phyloP scores from a whole-genome alignment of 1,140 invertebrate genomes.

The Odontomachus brunneus region DNA sequence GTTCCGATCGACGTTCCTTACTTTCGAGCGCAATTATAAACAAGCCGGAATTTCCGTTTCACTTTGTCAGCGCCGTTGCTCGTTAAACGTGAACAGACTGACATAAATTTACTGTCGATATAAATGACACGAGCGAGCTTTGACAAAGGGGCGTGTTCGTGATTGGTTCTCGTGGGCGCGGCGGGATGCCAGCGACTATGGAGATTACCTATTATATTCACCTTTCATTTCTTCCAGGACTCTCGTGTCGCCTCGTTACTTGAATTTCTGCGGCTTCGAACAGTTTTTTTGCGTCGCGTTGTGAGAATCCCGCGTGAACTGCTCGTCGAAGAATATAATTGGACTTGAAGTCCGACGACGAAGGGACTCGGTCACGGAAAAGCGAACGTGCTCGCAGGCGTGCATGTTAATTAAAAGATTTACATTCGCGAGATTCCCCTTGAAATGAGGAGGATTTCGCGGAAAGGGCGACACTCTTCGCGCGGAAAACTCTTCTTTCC shows the following conservation, averaged over 20 bases:
- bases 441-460: not conserved
- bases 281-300: not conserved
- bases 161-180: conserved; percentile 49
- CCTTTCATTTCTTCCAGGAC: not conserved
- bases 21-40: conserved; percentile 1
- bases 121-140: conserved; percentile 43
- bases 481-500: too few species aligned
- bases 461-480: too few species aligned
- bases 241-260: conserved; percentile 22
- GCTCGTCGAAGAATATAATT: not conserved
- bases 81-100: conserved; percentile 23
- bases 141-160: conserved; percentile 56
- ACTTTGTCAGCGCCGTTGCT: not conserved
- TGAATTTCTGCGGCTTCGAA: not conserved
- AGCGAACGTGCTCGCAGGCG: not conserved
- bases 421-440: not conserved
- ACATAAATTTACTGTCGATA: conserved; percentile 33
- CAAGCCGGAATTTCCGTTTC: not conserved
- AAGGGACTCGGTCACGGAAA: not conserved
- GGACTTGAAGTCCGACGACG: conserved; percentile 2
- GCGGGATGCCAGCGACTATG: not conserved
- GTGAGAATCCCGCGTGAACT: not conserved
- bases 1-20: not conserved
- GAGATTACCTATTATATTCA: conserved; percentile 19
- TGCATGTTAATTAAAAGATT: not conserved